These are phyloP conservation scores for Zosterops japonicus DNA, from an alignment of 2,113 vertebrate species.

Conservation along the genomic window DNA sequence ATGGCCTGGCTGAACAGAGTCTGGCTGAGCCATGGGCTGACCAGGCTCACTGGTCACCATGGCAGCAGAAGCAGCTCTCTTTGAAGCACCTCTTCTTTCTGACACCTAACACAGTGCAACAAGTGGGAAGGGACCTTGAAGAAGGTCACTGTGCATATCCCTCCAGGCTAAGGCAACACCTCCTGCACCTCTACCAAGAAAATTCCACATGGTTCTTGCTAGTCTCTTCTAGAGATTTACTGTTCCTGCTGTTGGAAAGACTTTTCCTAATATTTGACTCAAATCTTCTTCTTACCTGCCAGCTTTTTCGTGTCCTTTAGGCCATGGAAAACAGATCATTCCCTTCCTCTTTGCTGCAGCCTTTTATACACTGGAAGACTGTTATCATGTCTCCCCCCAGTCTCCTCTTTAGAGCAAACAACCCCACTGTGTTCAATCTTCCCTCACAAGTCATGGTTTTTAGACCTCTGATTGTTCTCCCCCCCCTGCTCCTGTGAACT, in stretches of 20 bases:
- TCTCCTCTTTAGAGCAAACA: slow-evolving; percentile 32
- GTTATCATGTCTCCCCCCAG: neutral
- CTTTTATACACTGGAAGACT: neutral
- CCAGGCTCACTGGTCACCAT: neutral
- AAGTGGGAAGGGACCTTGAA: neutral
- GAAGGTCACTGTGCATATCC: neutral
- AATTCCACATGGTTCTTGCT: neutral
- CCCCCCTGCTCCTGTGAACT: neutral
- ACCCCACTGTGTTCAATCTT: slow-evolving; percentile 51
- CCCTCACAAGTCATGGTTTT: slow-evolving; percentile 32
- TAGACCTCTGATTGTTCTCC: slow-evolving; percentile 39
- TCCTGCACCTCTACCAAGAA: neutral
- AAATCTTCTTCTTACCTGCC: neutral
- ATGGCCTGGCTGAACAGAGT: neutral
- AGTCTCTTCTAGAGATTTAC: neutral
- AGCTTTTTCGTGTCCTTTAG: slow-evolving; percentile 13
- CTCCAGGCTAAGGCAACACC: neutral
- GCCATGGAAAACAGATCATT: slow-evolving; percentile 22
- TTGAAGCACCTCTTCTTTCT: neutral
- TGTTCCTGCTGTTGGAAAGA: neutral
- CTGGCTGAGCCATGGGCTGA: neutral
- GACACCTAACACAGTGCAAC: neutral
- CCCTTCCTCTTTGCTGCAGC: slow-evolving; percentile 8
- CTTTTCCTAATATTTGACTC: neutral
- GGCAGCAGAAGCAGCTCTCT: neutral